These are phyloP conservation scores for Columbina picui DNA, from an alignment of 2,113 vertebrate genomes.

Conservation along the genomic window DNA sequence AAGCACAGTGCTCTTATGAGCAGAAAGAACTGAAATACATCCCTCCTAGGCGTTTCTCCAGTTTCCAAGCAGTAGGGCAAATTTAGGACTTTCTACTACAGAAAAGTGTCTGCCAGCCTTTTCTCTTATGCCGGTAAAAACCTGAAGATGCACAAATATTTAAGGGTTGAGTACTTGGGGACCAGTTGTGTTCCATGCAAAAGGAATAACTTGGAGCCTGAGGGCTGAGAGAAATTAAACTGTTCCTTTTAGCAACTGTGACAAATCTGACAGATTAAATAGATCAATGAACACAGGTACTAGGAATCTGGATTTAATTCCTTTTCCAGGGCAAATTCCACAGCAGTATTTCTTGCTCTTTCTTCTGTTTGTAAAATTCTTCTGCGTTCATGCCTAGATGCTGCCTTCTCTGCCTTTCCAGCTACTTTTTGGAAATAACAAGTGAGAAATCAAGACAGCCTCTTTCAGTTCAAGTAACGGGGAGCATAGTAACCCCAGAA, in stretches of 20 bases:
- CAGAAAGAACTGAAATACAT: neutral
- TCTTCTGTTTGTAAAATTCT: neutral
- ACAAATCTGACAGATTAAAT: neutral
- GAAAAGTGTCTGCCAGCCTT: neutral
- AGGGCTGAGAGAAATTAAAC: neutral
- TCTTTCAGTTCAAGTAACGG: neutral
- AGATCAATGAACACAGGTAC: neutral
- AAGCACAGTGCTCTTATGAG: neutral
- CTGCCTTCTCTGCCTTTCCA: neutral
- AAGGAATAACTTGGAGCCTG: neutral
- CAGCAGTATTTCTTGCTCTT: neutral
- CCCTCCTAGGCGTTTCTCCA: neutral
- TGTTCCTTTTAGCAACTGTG: neutral
- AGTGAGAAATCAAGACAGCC: neutral
- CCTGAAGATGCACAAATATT: neutral
- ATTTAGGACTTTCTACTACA: neutral
- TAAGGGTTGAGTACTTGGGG: neutral
- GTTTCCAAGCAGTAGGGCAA: neutral
- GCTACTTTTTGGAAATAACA: neutral
- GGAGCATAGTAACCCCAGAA: neutral
- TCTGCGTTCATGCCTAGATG: neutral
- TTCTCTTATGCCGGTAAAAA: neutral
- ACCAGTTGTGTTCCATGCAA: neutral
- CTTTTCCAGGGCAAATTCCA: neutral
- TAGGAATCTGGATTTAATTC: neutral